Conservation (phyloP, 2,888 invertebrate genomes). For the Tenthredo notha region DNA sequence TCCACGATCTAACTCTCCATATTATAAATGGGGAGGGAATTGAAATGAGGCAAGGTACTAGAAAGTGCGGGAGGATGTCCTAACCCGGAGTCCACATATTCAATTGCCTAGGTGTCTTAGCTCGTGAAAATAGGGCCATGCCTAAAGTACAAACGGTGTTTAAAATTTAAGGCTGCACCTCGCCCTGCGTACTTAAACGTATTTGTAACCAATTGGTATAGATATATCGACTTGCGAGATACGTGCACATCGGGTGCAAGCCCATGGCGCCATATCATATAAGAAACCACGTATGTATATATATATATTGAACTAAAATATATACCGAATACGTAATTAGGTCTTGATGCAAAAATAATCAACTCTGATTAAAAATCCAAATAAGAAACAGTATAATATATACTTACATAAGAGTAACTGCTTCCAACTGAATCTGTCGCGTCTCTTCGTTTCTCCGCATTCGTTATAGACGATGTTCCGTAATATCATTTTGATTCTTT, state of each 20-base stretch:
- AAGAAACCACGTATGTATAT: neutral
- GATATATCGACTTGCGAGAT: neutral
- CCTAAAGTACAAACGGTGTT: constrained; percentile 13
- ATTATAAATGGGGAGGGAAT: neutral
- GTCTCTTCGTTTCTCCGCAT: neutral
- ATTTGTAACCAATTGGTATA: neutral
- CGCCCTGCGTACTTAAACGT: constrained; percentile 9
- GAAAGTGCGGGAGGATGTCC: constrained; percentile 3
- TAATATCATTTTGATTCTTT: neutral
- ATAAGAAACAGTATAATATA: neutral
- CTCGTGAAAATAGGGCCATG: constrained; percentile 2
- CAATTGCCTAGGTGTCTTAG: neutral
- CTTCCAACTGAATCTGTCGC: neutral
- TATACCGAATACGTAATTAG: neutral
- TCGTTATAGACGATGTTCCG: neutral
- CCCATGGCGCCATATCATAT: constrained; percentile 21
- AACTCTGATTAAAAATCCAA: neutral
- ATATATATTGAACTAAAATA: neutral
- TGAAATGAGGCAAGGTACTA: neutral
- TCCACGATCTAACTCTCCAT: neutral
- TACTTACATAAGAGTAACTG: neutral
- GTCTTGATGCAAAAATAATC: neutral
- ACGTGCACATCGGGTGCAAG: constrained; percentile 26
- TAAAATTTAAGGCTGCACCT: neutral
- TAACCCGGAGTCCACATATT: neutral